phyloP scores from a whole-genome alignment of 2,797 vertebrate genomes.

The Coracias cyanogaster region DNA sequence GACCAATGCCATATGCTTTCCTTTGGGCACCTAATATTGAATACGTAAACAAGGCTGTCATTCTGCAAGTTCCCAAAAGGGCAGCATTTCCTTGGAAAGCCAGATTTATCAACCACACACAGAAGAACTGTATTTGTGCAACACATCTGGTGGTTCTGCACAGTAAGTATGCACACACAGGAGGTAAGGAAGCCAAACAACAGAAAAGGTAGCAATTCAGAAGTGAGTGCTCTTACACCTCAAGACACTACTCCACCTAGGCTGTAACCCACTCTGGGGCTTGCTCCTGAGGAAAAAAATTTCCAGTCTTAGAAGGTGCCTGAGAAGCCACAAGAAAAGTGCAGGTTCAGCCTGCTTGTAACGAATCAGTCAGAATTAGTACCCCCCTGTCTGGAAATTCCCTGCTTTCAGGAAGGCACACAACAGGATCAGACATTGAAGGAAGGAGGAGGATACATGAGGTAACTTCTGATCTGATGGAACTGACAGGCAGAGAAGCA shows the following conservation, averaged over 20 bases:
- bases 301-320: not conserved
- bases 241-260: not conserved
- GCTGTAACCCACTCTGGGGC: not conserved
- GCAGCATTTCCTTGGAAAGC: not conserved
- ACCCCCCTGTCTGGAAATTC: not conserved
- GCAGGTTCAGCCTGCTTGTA: not conserved
- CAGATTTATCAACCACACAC: not conserved
- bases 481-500: not conserved
- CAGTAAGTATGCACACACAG: not conserved
- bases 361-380: not conserved
- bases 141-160: not conserved
- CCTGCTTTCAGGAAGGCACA: not conserved
- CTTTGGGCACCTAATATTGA: not conserved
- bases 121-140: not conserved
- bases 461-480: not conserved
- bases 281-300: not conserved
- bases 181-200: not conserved
- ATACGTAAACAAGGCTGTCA: not conserved
- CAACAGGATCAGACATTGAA: not conserved
- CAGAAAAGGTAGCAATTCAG: not conserved
- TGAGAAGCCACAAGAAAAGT: not conserved
- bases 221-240: not conserved
- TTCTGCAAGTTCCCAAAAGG: not conserved
- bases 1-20: not conserved
- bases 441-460: not conserved